Evolutionary conservation across 2,797 vertebrate genomes (phyloP), one percentile per base, ranked within the genome.

Genomic region (Acanthornis magna): DNA sequence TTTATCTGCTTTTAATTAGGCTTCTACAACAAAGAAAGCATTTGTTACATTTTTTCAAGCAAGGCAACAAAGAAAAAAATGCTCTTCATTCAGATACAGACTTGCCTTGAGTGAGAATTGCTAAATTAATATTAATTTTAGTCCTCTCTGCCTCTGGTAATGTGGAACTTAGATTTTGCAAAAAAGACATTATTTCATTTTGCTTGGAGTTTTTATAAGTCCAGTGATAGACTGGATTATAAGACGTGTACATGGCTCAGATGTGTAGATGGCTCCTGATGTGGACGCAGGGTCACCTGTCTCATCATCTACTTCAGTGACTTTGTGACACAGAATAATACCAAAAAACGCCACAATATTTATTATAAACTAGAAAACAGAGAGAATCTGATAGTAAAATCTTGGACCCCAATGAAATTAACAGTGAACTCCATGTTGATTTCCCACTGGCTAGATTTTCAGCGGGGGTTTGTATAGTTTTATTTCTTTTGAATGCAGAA

Each of bases 1-100:
- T 97, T 98, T 98, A 98, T 98, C 97, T 98, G 97, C 88, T 97
- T 98, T 98, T 98, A 98, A 98, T 98, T 98, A 98, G 97, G 97
- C 96, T 96, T 95, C 96, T 97, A 97, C 97, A 97, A 98, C 97
- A 98, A 98, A 97, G 96, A 89, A 88, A 88, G 40, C 45, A 89
- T 91, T 96, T 94, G 75, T 95, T 96, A 66, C 36, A 55, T 87
- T 94, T 96, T 84, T 88, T 77, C 73, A 68, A 88, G 32, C 29
- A 79, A 91, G 94, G 79, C 14, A 77, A 92, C n/a, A 61, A 76
- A 58, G 71, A 4, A 23, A 4, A 27, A n/a, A 40, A 5, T 22
- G 11, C 20, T 70, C 74, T 87, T 95, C 58, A 9, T 95, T 91
- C 81, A 90, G 65, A 71, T 75, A 83, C 11, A 63, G 81, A 47